phyloP scores from a whole-genome alignment of 2,113 vertebrate species.

The Dendropsophus ebraccatus region DNA sequence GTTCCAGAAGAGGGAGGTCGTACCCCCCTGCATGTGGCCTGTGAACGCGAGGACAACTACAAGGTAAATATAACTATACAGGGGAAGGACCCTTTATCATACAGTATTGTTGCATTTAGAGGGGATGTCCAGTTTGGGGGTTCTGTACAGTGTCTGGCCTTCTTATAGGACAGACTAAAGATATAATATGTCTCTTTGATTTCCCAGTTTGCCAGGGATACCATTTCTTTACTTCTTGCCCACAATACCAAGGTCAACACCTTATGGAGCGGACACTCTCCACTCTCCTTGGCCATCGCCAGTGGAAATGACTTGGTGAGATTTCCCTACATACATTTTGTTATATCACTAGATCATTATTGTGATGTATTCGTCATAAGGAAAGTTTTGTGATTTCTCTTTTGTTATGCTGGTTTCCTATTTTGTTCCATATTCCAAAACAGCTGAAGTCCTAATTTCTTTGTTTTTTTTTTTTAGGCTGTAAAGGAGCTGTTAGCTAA shows the following conservation, averaged over 20 bases:
- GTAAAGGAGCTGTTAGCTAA: constrained; percentile 78
- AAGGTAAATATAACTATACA: no score
- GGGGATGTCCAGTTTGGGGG: neutral
- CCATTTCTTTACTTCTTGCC: constrained; percentile 77
- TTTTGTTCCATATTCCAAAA: neutral
- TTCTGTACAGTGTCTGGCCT: neutral
- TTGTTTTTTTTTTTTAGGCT: constrained; percentile 67
- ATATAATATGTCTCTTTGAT: neutral
- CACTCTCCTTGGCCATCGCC: constrained; percentile 84
- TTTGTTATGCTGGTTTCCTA: neutral
- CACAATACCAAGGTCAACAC: constrained; percentile 76
- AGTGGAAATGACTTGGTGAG: constrained; percentile 84
- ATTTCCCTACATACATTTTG: neutral
- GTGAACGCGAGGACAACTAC: constrained; percentile 73
- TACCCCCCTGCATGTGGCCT: constrained; percentile 82
- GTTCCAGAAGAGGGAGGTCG: constrained; percentile 75
- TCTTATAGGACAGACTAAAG: neutral
- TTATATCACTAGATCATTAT: neutral
- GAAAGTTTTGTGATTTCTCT: neutral
- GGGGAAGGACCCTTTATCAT: no score
- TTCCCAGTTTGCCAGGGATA: constrained; percentile 74
- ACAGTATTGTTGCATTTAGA: neutral
- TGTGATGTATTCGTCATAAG: neutral
- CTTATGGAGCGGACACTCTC: constrained; percentile 88
- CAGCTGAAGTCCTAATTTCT: neutral